phyloP scores from a whole-genome alignment of 2,888 invertebrate genomes.

The Electrophaes corylata region DNA sequence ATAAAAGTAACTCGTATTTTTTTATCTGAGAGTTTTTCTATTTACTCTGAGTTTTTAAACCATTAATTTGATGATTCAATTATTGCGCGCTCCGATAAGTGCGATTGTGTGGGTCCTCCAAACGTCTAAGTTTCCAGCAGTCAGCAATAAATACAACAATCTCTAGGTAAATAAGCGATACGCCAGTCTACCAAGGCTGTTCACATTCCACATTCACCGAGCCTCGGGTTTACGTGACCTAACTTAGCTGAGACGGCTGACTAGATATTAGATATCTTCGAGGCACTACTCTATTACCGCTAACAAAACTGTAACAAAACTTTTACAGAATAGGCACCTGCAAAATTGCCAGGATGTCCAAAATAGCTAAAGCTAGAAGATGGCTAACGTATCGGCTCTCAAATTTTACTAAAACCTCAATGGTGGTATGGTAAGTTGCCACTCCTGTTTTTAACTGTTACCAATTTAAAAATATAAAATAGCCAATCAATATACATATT shows the following conservation, averaged over 20 bases:
- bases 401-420: too few relatives aligned
- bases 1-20: neutral
- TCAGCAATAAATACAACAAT: slow-evolving; percentile 36
- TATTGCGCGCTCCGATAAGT: neutral
- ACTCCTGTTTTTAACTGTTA: too few relatives aligned
- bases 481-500: too few relatives aligned
- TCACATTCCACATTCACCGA: slow-evolving; percentile 64
- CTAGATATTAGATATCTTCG: slow-evolving; percentile 44
- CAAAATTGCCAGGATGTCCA: too few relatives aligned
- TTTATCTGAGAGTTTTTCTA: neutral
- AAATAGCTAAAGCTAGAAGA: too few relatives aligned
- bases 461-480: too few relatives aligned
- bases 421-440: too few relatives aligned
- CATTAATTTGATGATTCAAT: neutral
- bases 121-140: slow-evolving; percentile 19
- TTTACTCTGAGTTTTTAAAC: too few relatives aligned
- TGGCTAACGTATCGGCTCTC: too few relatives aligned
- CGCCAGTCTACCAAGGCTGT: slow-evolving; percentile 56
- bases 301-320: slow-evolving; percentile 31
- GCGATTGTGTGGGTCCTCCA: neutral
- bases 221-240: slow-evolving; percentile 58
- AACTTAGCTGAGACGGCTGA: slow-evolving; percentile 45
- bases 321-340: neutral
- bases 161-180: slow-evolving; percentile 35
- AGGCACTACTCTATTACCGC: slow-evolving; percentile 39